Conservation (phyloP, 1,140 invertebrate species). For the Lepidostoma basale region DNA sequence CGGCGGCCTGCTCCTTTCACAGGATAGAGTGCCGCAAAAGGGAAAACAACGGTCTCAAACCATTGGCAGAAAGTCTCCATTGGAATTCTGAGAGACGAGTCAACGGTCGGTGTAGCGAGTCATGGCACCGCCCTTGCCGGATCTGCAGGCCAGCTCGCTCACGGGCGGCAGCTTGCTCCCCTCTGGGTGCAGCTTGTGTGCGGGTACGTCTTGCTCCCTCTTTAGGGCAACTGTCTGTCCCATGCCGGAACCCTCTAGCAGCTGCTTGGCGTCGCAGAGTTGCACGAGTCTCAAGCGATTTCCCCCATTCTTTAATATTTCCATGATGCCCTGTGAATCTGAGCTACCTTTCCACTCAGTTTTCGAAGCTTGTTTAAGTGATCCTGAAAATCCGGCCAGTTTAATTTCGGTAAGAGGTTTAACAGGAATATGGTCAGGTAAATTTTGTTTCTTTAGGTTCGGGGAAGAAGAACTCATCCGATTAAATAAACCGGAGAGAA, state of each 20-base stretch:
- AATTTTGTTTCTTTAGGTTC: neutral
- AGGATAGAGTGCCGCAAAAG: slow-evolving; percentile 20
- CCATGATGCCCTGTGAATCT: neutral
- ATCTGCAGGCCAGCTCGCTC: slow-evolving; percentile 21
- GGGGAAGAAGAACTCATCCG: neutral
- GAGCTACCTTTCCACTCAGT: neutral
- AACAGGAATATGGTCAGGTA: neutral
- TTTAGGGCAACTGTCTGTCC: neutral
- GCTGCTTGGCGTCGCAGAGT: neutral
- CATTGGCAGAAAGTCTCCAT: slow-evolving; percentile 19
- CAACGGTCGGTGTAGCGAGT: slow-evolving; percentile 32
- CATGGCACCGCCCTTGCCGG: neutral
- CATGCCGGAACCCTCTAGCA: neutral
- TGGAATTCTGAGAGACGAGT: neutral
- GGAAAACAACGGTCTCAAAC: slow-evolving; percentile 18
- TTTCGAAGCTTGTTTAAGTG: slow-evolving; percentile 1
- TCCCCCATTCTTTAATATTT: neutral
- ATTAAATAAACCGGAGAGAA: neutral
- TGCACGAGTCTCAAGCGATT: neutral
- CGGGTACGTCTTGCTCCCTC: neutral
- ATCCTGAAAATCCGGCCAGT: neutral
- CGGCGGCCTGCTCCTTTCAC: slow-evolving; percentile 17
- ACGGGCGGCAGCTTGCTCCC: slow-evolving; percentile 20
- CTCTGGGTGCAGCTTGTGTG: neutral
- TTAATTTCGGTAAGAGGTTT: slow-evolving; percentile 5